Percentiles rank a stretch among this genome's conserved stretches.
Evolutionary conservation across 2,888 invertebrate species (phyloP).

Genomic region (Cephus sareptanus): DNA sequence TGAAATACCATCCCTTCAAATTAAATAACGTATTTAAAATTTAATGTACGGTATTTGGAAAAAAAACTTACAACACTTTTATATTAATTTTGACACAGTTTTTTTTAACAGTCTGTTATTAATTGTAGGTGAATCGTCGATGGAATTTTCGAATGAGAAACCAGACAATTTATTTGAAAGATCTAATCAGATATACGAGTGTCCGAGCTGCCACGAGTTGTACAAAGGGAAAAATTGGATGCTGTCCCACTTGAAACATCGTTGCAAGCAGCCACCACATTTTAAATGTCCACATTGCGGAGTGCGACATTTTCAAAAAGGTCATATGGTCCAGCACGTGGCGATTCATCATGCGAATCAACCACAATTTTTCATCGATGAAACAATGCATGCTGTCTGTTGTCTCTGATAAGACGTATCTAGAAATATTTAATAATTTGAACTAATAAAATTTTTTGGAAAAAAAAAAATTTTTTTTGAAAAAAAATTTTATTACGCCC

Average conservation of each 20-base stretch:
- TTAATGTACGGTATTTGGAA: no score
- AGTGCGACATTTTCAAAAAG: constrained; percentile 50
- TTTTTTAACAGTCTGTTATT: no score
- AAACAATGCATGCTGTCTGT: constrained; percentile 25
- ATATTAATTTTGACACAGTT: no score
- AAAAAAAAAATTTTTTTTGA: no score
- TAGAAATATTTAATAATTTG: not conserved
- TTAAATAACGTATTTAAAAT: no score
- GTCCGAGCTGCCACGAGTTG: constrained; percentile 49
- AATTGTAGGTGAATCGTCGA: no score
- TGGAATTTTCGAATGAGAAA: no score
- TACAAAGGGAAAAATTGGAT: constrained; percentile 54
- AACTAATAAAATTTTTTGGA: no score
- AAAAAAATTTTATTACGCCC: no score
- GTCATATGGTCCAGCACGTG: constrained; percentile 46
- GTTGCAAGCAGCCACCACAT: constrained; percentile 43
- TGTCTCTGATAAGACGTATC: constrained; percentile 2
- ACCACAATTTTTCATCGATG: constrained; percentile 35
- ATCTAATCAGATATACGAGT: constrained; percentile 38
- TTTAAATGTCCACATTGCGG: constrained; percentile 49
- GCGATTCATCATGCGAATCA: constrained; percentile 37
- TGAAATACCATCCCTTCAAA: no score
- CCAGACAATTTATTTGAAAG: no score
- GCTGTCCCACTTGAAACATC: constrained; percentile 44
- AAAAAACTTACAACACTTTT: no score